Evolutionary conservation across 2,888 invertebrate species (phyloP), one percentile per base, ranked within the genome.

Genomic region (Diarsia brunnea): DNA sequence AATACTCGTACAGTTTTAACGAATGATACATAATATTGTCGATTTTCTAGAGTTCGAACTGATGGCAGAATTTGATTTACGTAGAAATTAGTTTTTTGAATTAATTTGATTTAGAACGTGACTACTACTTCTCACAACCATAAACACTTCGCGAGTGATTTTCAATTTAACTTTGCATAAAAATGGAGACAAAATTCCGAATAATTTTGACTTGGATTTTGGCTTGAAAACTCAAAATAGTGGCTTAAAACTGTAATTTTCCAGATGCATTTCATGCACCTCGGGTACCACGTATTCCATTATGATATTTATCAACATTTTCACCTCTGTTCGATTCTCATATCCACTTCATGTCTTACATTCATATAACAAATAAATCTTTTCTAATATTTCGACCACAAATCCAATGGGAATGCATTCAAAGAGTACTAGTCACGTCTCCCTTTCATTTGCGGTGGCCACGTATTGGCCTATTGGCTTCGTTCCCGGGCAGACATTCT

Each of bases 401-500:
- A 53, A 78, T 78, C 75, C 45, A 75, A 74, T 21, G 66, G 58
- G 69, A 70, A 69, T 63, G 47, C 58, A 49, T 71, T 75, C 66
- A 73, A 82, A 87, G 84, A 83, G 69, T 71, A 76, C 88, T 75
- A 78, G 90, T 88, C 90, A 90, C 91, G 89, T 91, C 79, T 89
- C 84, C 86, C 86, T 92, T 92, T 90, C 91, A 92, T 92, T 91
- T 90, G 92, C 86, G 87, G 89, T 84, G 73, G 67, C 76, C 86
- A 87, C 87, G 88, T 89, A 87, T 89, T 84, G 85, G 87, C 85
- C 82, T 88, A 89, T 90, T 87, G 89, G 87, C 81, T 82, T 72
- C 80, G 27, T 63, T 82, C 75, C 69, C 75, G 75, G 63, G 53
- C 69, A 61, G 74, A 69, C 70, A 72, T 78, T 77, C 91, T 89